Percentiles rank a stretch among this genome's conserved stretches.
Conservation (phyloP, 2,113 vertebrate species). For the Actinemys pallida region DNA sequence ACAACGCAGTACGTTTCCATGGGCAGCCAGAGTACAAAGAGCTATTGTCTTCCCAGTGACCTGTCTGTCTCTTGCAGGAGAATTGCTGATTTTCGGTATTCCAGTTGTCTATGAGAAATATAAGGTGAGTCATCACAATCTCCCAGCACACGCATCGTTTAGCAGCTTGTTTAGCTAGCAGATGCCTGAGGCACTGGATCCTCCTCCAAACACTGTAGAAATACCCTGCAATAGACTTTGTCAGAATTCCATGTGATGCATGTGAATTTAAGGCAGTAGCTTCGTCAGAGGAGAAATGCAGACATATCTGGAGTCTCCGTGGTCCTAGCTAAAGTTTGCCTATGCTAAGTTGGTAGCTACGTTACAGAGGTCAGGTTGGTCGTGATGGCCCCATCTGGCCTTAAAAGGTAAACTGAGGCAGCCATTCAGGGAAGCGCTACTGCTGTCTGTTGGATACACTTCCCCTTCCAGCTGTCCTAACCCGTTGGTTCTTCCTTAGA, state of each 20-base stretch:
- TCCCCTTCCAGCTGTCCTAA: background rate
- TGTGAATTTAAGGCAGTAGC: background rate
- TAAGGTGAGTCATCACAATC: slow-evolving; percentile 82
- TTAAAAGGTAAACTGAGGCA: background rate
- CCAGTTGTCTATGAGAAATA: slow-evolving; percentile 92
- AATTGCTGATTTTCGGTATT: slow-evolving; percentile 88
- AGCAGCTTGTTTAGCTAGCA: background rate
- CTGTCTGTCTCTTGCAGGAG: slow-evolving; percentile 69
- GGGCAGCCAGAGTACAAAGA: background rate
- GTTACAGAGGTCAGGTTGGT: background rate
- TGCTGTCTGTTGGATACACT: background rate
- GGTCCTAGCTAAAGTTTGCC: background rate
- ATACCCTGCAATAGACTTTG: background rate
- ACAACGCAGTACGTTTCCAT: background rate
- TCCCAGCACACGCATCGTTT: background rate
- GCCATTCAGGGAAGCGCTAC: background rate
- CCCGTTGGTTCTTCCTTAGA: slow-evolving; percentile 72
- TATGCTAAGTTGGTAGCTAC: background rate
- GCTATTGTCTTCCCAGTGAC: background rate
- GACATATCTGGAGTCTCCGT: background rate
- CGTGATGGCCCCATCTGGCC: background rate
- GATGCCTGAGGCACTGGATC: background rate
- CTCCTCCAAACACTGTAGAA: background rate
- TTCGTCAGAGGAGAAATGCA: background rate
- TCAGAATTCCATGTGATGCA: background rate